A percentile compares a stretch with the other conserved stretches of the same genome.
These are phyloP conservation scores for Bombus confusus DNA, from an alignment of 1,140 invertebrate species.

Conservation along the genomic window DNA sequence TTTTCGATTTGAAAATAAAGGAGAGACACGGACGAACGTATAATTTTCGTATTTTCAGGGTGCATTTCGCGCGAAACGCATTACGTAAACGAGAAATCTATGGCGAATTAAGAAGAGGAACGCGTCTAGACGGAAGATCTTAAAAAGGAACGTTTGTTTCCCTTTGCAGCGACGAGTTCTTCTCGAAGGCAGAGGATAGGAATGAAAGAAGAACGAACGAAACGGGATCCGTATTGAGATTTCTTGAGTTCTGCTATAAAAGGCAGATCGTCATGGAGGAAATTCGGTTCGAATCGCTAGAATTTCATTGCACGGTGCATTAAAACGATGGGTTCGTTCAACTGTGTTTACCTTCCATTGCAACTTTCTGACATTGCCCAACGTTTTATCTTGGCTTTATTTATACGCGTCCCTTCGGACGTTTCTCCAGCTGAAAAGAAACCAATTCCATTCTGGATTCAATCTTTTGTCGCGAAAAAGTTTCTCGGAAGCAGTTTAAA, in stretches of 20 bases:
- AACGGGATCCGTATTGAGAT: slow-evolving; percentile 32
- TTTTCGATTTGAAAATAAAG: background rate
- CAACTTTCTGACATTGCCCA: slow-evolving; percentile 21
- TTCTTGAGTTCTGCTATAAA: slow-evolving; percentile 46
- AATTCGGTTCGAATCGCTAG: slow-evolving; percentile 16
- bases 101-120: slow-evolving; percentile 19
- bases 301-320: slow-evolving; percentile 44
- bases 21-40: background rate
- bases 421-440: background rate
- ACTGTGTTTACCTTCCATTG: slow-evolving; percentile 33
- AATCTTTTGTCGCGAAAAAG: background rate
- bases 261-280: slow-evolving; percentile 12
- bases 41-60: background rate
- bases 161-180: slow-evolving; percentile 19
- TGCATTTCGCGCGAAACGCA: background rate
- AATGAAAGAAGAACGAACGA: background rate
- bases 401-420: background rate
- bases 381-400: slow-evolving; percentile 21
- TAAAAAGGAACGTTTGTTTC: slow-evolving; percentile 37
- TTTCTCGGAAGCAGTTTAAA: slow-evolving; percentile 9
- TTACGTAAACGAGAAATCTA: slow-evolving; percentile 7
- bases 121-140: slow-evolving; percentile 38
- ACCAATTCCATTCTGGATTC: background rate
- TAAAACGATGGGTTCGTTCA: slow-evolving; percentile 52
- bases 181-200: background rate